Base-by-base conservation (phyloP, 1,140 invertebrate species). In the Zaprionus africanus region DNA sequence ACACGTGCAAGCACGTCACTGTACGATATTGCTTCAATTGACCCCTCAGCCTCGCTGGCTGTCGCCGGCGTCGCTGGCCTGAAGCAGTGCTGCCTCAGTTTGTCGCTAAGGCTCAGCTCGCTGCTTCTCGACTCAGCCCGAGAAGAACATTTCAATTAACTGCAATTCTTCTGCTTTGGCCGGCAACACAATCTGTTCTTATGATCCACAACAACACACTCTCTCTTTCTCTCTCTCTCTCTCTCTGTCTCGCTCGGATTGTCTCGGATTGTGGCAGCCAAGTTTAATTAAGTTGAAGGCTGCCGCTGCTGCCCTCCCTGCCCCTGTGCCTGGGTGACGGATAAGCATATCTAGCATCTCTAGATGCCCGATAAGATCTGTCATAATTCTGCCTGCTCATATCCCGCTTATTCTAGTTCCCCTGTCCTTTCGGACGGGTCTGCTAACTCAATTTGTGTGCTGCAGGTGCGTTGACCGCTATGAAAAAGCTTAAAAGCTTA, bases 71-170 rank as follows among this genome's bases (percentile, higher is more conserved):
- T n/a, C 41, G 60, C 9, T 34, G 31, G 9, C 31, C 31, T 11
- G 31, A 34, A 34, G 4, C 36, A 60, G 43, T 36, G 77, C 67
- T 84, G 73, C 83, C 77, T 67, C 31, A 34, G 31, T 87, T 81
- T 88, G 84, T 87, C 83, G 83, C 83, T 77, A 76, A 19, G 36
- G 58, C 78, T 22, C 46, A 15, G 41, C 41, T 9, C 41, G 43
- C 51, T 60, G 61, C 49, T 13, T 63, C 58, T 12, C 36, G 46
- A 11, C 36, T 38, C 12, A 38, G 41, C 31, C 69, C 61, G 70
- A 78, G 70, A 78, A 68, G 77, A 92, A 92, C 91, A 92, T 92
- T 92, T 92, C 90, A 92, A 92, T 92, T 92, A 92, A 92, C 81
- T 92, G 90, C 90, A 91, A 88, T 88, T 91, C 82, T 84, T 91